Conservation (phyloP, 2,113 vertebrate genomes). For the Lichenostomus cassidix region DNA sequence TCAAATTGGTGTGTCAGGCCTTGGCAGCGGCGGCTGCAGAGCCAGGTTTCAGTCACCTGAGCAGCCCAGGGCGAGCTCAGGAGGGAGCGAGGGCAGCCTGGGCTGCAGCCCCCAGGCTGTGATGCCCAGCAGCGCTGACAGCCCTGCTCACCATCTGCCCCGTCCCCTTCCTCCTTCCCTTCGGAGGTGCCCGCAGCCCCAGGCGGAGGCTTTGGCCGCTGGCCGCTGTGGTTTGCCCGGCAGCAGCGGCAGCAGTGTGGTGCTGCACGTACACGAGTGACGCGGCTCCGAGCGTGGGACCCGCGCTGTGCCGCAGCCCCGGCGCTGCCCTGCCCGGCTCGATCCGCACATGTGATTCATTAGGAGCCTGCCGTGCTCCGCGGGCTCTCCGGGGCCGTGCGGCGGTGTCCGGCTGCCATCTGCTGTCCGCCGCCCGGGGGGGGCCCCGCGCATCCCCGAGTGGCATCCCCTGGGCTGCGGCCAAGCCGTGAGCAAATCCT, state of each 20-base stretch:
- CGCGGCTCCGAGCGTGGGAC: not conserved
- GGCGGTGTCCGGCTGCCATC: constrained; percentile 53
- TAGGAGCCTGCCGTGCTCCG: not conserved
- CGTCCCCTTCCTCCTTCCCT: not conserved
- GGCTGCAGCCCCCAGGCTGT: not conserved
- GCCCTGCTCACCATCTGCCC: rapidly evolving
- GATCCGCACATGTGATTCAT: not conserved
- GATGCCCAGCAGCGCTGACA: rapidly evolving
- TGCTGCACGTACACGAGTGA: constrained; percentile 9
- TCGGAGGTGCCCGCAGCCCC: not conserved
- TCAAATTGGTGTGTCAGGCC: not conserved
- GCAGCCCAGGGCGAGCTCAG: rapidly evolving
- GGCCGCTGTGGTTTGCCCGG: not conserved
- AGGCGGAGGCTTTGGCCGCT: not conserved
- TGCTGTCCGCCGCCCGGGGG: not conserved
- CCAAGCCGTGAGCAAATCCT: not conserved
- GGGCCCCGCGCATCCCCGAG: not conserved
- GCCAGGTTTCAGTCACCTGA: not conserved
- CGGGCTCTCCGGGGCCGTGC: not conserved
- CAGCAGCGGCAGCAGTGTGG: not conserved
- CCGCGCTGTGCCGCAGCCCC: not conserved
- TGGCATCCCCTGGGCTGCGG: no score
- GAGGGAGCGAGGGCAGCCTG: not conserved
- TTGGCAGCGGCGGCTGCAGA: not conserved
- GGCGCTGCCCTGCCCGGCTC: not conserved